phyloP scores from a whole-genome alignment of 2,113 vertebrate species.

The Dinomys branickii region DNA sequence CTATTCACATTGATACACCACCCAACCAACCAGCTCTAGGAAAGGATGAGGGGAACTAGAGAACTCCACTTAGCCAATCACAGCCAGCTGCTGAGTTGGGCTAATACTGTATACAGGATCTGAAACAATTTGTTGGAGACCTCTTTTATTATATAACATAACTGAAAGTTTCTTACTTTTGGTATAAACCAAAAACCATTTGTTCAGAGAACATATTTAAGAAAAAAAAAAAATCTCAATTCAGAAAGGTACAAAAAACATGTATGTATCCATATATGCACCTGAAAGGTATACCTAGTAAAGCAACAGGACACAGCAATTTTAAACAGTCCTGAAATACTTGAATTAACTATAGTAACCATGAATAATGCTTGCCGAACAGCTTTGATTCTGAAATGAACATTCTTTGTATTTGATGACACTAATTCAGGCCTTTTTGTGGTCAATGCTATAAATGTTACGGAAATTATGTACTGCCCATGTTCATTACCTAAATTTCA shows the following conservation, averaged over 20 bases:
- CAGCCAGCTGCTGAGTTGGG: background rate
- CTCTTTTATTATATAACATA: background rate
- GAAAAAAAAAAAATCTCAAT: background rate
- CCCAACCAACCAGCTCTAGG: background rate
- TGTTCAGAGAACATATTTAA: background rate
- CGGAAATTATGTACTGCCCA: conserved; percentile 75
- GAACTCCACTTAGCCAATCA: background rate
- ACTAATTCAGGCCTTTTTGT: conserved; percentile 74
- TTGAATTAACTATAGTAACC: conserved; percentile 27
- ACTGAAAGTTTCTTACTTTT: conserved; percentile 19
- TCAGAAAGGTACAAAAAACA: conserved; percentile 1
- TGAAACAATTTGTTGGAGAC: background rate
- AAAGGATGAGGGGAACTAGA: background rate
- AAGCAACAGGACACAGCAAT: background rate
- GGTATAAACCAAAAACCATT: background rate
- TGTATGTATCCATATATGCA: background rate
- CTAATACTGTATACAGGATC: background rate
- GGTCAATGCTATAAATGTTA: conserved; percentile 74
- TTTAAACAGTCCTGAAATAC: conserved; percentile 15
- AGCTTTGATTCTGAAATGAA: conserved; percentile 70
- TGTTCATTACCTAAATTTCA: conserved; percentile 80
- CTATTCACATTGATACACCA: background rate
- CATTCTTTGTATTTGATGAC: conserved; percentile 71
- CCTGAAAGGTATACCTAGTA: background rate
- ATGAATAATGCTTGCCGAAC: conserved; percentile 25